A percentile compares a stretch with the other conserved stretches of the same genome.
Evolutionary conservation across 2,797 vertebrate species (phyloP).

Genomic region (Discoglossus pictus): DNA sequence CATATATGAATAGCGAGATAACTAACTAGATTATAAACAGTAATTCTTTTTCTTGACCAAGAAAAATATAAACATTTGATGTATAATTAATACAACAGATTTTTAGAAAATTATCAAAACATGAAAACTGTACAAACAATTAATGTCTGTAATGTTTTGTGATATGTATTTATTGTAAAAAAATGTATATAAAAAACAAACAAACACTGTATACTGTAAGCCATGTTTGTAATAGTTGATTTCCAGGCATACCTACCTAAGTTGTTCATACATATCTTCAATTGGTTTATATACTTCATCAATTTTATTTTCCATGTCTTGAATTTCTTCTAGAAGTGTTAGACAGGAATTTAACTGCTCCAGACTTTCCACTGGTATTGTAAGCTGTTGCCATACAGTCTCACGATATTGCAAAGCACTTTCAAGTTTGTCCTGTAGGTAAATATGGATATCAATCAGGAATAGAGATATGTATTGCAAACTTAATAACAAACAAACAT

Average conservation of each 20-base stretch:
- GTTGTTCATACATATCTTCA: conserved; percentile 45
- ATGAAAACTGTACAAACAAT: no score
- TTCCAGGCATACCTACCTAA: conserved; percentile 16
- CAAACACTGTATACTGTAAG: background rate
- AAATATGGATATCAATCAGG: no score
- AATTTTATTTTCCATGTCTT: conserved; percentile 50
- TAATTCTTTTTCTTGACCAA: no score
- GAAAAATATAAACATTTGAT: no score
- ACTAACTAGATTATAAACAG: no score
- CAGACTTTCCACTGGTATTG: conserved; percentile 33
- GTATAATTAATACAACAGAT: no score
- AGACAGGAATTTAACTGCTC: conserved; percentile 44
- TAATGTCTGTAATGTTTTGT: no score
- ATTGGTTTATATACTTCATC: conserved; percentile 46
- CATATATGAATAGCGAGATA: no score
- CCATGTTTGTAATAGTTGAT: no score
- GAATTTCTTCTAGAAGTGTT: conserved; percentile 35
- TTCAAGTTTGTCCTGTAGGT: conserved; percentile 33
- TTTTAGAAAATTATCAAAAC: no score
- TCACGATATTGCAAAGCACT: conserved; percentile 30
- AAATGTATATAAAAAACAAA: background rate
- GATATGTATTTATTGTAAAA: background rate
- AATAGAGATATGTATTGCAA: no score
- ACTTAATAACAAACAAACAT: no score
- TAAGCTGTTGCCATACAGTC: conserved; percentile 33